phyloP scores from a whole-genome alignment of 2,888 invertebrate species.

The Cactoblastis cactorum region DNA sequence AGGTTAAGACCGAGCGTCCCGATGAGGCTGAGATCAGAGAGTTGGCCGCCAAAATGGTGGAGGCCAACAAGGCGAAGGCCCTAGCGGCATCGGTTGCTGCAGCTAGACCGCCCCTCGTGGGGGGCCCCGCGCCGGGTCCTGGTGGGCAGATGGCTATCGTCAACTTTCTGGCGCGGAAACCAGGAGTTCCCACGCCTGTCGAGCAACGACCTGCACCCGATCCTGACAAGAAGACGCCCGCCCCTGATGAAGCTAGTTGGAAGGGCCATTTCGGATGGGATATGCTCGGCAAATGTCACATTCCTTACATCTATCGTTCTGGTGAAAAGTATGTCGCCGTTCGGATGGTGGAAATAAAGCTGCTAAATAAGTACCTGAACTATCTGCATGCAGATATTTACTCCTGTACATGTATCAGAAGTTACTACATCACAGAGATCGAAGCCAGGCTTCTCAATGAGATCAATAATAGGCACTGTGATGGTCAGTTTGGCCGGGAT shows the following conservation, averaged over 20 bases:
- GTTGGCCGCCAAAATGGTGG: slow-evolving; percentile 92
- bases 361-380: slow-evolving; percentile 92
- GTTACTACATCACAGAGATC: slow-evolving; percentile 94
- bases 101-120: slow-evolving; percentile 66
- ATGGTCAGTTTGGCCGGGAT: slow-evolving; percentile 92
- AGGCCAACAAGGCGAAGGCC: slow-evolving; percentile 86
- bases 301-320: slow-evolving; percentile 92
- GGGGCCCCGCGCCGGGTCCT: slow-evolving; percentile 50
- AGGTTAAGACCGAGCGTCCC: slow-evolving; percentile 86
- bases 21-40: slow-evolving; percentile 94
- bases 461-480: slow-evolving; percentile 95
- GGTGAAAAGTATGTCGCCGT: slow-evolving; percentile 95
- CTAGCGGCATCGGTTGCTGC: slow-evolving; percentile 71
- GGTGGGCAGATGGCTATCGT: slow-evolving; percentile 80
- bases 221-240: slow-evolving; percentile 64
- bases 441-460: slow-evolving; percentile 95
- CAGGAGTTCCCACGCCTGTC: slow-evolving; percentile 42
- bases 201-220: slow-evolving; percentile 50
- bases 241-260: slow-evolving; percentile 86
- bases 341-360: slow-evolving; percentile 94
- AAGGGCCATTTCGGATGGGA: slow-evolving; percentile 95
- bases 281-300: slow-evolving; percentile 89
- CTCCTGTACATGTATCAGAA: slow-evolving; percentile 93
- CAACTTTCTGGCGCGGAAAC: slow-evolving; percentile 79
- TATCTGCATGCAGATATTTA: slow-evolving; percentile 94